Evolutionary conservation across 2,113 vertebrate species (phyloP).

Genomic region (Mirza zaza): DNA sequence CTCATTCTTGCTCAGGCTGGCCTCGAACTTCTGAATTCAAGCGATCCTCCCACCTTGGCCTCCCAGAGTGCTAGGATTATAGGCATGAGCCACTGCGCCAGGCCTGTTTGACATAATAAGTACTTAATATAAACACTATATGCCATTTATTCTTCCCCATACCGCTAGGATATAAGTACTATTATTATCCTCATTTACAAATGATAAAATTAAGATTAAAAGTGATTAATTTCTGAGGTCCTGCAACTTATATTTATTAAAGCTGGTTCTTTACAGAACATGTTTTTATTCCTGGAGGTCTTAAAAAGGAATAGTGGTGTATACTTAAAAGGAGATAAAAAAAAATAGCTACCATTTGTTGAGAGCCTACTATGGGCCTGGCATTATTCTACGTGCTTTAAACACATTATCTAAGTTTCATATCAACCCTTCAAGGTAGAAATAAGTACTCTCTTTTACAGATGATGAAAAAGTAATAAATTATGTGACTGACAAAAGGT

Average conservation of each 20-base stretch:
- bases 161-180: not conserved
- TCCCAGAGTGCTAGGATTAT: too few species aligned
- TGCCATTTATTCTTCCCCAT: not conserved
- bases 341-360: not conserved
- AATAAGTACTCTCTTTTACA: not conserved
- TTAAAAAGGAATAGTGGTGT: not conserved
- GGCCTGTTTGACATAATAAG: not conserved
- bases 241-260: not conserved
- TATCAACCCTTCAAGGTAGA: not conserved
- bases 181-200: not conserved
- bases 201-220: not conserved
- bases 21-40: too few species aligned
- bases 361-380: not conserved
- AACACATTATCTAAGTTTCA: not conserved
- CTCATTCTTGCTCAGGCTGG: too few species aligned
- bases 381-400: not conserved
- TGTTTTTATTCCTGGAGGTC: not conserved
- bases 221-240: not conserved
- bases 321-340: not conserved
- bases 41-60: too few species aligned
- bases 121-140: not conserved
- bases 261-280: not conserved
- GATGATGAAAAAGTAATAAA: not conserved
- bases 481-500: not conserved
- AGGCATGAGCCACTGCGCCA: too few species aligned